A percentile compares a stretch with the other conserved stretches of the same genome.
Conservation (phyloP, 2,888 invertebrate species). For the Orthonevra nobilis region DNA sequence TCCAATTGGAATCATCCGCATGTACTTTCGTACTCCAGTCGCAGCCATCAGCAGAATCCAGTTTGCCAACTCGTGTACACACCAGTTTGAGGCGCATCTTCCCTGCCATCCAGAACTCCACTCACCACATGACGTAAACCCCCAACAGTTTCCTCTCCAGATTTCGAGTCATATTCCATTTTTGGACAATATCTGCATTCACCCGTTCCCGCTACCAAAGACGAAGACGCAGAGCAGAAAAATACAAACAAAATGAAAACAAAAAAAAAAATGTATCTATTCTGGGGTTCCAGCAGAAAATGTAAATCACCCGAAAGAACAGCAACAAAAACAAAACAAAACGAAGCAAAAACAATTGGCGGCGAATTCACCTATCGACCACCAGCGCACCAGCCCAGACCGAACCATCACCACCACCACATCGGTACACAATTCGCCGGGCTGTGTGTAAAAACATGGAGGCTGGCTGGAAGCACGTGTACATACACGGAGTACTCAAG, state of each 20-base stretch:
- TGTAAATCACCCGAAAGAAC: slow-evolving; percentile 27
- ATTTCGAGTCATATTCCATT: slow-evolving; percentile 51
- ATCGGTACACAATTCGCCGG: slow-evolving; percentile 48
- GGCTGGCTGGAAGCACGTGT: slow-evolving; percentile 60
- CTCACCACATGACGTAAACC: slow-evolving; percentile 47
- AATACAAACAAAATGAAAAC: too few species aligned
- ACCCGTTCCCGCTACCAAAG: not conserved
- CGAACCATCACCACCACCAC: too few species aligned
- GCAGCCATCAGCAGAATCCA: slow-evolving; percentile 40
- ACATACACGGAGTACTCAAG: slow-evolving; percentile 34
- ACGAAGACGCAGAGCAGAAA: too few species aligned
- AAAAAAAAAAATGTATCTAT: slow-evolving; percentile 52
- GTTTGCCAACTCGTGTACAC: slow-evolving; percentile 54
- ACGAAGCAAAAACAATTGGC: slow-evolving; percentile 49
- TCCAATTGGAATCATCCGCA: slow-evolving; percentile 63
- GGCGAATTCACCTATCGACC: slow-evolving; percentile 44
- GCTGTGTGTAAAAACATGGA: slow-evolving; percentile 41
- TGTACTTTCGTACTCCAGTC: too few species aligned
- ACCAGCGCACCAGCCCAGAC: not conserved
- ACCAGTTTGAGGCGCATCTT: slow-evolving; percentile 31
- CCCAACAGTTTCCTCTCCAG: slow-evolving; percentile 20
- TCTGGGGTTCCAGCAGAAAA: slow-evolving; percentile 30
- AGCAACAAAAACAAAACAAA: slow-evolving; percentile 50
- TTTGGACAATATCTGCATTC: slow-evolving; percentile 45
- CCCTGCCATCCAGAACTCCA: slow-evolving; percentile 10